Conservation (phyloP, 2,113 vertebrate genomes). For the Geothlypis trichas region DNA sequence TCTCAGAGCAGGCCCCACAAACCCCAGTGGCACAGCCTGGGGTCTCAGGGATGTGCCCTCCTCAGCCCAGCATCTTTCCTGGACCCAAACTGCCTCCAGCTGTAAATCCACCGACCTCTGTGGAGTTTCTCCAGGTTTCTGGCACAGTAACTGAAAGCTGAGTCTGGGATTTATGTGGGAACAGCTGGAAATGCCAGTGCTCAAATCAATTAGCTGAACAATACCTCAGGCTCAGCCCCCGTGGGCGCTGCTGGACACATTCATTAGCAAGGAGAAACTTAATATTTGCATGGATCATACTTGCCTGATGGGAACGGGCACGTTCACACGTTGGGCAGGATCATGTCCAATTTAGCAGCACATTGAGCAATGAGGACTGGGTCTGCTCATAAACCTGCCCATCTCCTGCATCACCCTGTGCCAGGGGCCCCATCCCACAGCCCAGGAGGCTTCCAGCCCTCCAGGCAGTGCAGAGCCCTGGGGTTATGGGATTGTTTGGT, state of each 20-base stretch:
- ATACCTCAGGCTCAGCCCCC: background rate
- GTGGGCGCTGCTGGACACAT: background rate
- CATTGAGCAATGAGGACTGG: background rate
- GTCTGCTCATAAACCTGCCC: background rate
- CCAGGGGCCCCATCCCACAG: background rate
- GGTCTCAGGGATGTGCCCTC: background rate
- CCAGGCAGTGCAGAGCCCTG: background rate
- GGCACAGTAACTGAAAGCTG: slow-evolving; percentile 14
- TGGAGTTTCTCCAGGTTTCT: slow-evolving; percentile 43
- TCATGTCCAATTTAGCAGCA: background rate
- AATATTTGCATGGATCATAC: background rate
- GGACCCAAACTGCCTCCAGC: background rate
- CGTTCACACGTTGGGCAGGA: background rate
- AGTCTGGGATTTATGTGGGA: background rate
- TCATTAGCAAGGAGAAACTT: background rate
- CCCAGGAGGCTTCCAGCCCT: background rate
- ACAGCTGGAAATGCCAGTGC: background rate
- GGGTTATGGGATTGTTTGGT: background rate
- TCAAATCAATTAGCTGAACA: background rate
- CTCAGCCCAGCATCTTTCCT: background rate
- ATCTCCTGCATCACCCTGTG: background rate
- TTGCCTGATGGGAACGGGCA: background rate
- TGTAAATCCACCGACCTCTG: background rate
- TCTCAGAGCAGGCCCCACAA: background rate
- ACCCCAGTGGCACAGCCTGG: background rate